Base-by-base conservation (phyloP, 2,113 vertebrate species). In the Vidua macroura region DNA sequence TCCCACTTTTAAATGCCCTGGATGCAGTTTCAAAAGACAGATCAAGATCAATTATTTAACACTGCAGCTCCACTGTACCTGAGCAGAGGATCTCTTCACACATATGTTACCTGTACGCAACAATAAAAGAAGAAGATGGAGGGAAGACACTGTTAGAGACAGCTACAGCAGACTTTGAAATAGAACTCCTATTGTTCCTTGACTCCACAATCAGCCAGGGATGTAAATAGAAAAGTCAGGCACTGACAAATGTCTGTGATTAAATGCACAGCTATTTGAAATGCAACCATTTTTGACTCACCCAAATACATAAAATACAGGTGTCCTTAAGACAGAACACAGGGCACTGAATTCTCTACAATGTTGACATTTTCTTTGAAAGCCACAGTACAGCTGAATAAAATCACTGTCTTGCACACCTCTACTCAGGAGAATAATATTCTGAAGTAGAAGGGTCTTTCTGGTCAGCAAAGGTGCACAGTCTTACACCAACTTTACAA, bases 1-100 rank as follows among this genome's bases (percentile, higher is more conserved):
- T 97, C 97, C 97, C 97, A 96, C 94, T 97, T 97, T 92, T 94
- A 93, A 97, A 96, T 96, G 95, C 83, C 77, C 95, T 93, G 96
- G 95, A 96, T 79, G 84, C 87, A 43, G 52, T 96, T 97, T 97
- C 96, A 97, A 97, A 97, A 92, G 79, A 91, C 78, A 85, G 84
- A 91, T 64, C 58, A 94, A 89, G 78, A 95, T 96, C 93, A 41
- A 94, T 97, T 96, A 97, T 96, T 96, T 96, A 95, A 87, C 94
- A 77, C 81, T 93, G 90, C 88, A 93, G 81, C 90, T 93, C 87
- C 62, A 70, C 76, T 30, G 62, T 92, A 97, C 96, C 94, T 97
- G 96, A 93, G 80, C 20, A 16, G 53, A 94, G 86, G 89, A 90
- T 86, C 90, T 91, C 92, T 94, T 96, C 94, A 92, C 92, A 93